Evolutionary conservation across 2,888 invertebrate species (phyloP), one percentile per base, ranked within the genome.

Genomic region (Limulus polyphemus): DNA sequence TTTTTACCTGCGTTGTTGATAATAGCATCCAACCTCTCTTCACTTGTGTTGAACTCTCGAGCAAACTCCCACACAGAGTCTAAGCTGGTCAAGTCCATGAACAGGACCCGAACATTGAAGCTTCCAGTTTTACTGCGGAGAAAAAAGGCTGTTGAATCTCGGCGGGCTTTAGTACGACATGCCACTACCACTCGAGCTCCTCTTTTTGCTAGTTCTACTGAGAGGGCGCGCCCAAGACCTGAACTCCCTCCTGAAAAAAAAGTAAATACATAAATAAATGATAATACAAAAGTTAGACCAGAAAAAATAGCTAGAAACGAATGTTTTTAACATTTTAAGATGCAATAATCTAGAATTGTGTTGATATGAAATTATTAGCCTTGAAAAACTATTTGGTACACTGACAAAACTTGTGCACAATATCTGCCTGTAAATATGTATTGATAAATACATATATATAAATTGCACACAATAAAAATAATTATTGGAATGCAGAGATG

Each of bases 1-100:
- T 32, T 32, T 32, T 67, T 65, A 76, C 77, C 77, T 64, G 76
- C 77, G 66, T 76, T 77, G 68, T 76, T 76, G 47, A 77, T 73
- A 13, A 77, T 71, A 9, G 74, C 71, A 60, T 76, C 73, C n/a
- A 75, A 65, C 13, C 65, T 66, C 5, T 70, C 69, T 66, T 75
- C 75, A 13, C 70, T 69, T 16, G 71, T 67, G 58, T 64, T 65
- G 61, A 75, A 72, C 16, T 73, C 72, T 5, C 71, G 70, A 9
- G 70, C 74, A 61, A 76, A 76, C 46, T 73, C 73, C 32, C 70
- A 69, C 49, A 77, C 71, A 14, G 74, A 73, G 32, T 71, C 68
- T 16, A 75, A 68, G 56, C 70, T 72, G 14, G 71, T 72, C 16
- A 77, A 72, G 61, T 77, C 76, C 51, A 76, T 70, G 11, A 69